A percentile compares a stretch with the other conserved stretches of the same genome.
Evolutionary conservation across 2,113 vertebrate genomes (phyloP).

Genomic region (Thamnophis sirtalis): DNA sequence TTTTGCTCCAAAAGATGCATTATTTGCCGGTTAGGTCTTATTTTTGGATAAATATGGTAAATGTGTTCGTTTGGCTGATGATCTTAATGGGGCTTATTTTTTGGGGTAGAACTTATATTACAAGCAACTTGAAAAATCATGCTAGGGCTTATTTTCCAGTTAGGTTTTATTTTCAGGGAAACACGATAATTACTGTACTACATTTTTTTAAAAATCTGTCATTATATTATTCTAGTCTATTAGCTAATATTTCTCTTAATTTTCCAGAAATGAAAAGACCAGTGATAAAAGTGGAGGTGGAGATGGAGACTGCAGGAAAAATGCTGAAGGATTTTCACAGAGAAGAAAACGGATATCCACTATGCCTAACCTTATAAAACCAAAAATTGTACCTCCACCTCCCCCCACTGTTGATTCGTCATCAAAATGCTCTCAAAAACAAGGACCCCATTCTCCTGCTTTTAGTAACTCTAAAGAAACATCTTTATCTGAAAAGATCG

Average conservation of each 20-base stretch:
- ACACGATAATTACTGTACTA: background rate
- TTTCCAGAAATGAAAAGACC: conserved; percentile 66
- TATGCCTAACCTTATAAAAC: conserved; percentile 74
- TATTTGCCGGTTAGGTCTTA: too few relatives aligned
- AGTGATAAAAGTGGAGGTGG: conserved; percentile 50
- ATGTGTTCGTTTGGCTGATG: too few relatives aligned
- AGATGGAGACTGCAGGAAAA: conserved; percentile 50
- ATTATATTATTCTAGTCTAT: too few relatives aligned
- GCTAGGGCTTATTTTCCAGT: too few relatives aligned
- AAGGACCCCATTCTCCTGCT: conserved; percentile 30
- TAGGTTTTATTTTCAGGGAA: too few relatives aligned
- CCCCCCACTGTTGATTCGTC: conserved; percentile 34
- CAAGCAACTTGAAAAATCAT: too few relatives aligned
- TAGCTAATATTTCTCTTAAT: conserved; percentile 39
- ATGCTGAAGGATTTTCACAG: conserved; percentile 66
- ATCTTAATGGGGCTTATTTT: too few relatives aligned
- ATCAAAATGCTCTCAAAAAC: conserved; percentile 58
- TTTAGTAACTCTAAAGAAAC: conserved; percentile 31
- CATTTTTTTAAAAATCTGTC: background rate
- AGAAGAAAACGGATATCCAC: conserved; percentile 85
- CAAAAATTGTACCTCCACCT: conserved; percentile 67
- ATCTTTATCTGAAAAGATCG: conserved; percentile 26
- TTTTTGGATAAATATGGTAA: too few relatives aligned
- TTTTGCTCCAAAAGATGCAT: too few relatives aligned
- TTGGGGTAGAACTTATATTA: too few relatives aligned